phyloP scores from a whole-genome alignment of 2,113 vertebrate species.

The Macroglossus sobrinus region DNA sequence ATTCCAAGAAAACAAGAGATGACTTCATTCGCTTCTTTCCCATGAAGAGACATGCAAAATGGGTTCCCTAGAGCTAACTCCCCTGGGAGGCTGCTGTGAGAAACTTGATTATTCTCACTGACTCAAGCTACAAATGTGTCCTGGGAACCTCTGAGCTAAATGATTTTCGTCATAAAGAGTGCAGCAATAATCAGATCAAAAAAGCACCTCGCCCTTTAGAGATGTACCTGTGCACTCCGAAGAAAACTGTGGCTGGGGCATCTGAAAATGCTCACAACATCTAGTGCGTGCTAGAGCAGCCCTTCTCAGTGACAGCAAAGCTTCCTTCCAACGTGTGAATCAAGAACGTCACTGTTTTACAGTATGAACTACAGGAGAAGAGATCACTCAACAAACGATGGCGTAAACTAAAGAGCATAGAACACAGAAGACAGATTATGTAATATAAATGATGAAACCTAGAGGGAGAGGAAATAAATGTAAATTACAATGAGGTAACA shows the following conservation, averaged over 20 bases:
- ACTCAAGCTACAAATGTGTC: neutral
- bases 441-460: neutral
- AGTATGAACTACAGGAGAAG: neutral
- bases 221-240: accelerated
- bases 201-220: neutral
- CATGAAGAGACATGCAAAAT: neutral
- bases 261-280: neutral
- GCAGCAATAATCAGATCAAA: neutral
- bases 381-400: neutral
- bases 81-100: neutral
- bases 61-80: neutral
- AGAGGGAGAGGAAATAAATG: neutral
- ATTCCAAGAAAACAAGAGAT: neutral
- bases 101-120: neutral
- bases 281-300: neutral
- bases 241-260: neutral
- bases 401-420: neutral
- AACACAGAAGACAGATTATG: neutral
- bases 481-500: neutral
- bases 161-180: neutral
- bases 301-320: neutral
- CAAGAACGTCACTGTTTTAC: neutral
- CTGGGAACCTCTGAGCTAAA: neutral
- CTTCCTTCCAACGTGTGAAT: neutral
- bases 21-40: neutral